These are phyloP conservation scores for Drosophila yakuba DNA, from an alignment of 1,140 invertebrate species.

Conservation along the genomic window DNA sequence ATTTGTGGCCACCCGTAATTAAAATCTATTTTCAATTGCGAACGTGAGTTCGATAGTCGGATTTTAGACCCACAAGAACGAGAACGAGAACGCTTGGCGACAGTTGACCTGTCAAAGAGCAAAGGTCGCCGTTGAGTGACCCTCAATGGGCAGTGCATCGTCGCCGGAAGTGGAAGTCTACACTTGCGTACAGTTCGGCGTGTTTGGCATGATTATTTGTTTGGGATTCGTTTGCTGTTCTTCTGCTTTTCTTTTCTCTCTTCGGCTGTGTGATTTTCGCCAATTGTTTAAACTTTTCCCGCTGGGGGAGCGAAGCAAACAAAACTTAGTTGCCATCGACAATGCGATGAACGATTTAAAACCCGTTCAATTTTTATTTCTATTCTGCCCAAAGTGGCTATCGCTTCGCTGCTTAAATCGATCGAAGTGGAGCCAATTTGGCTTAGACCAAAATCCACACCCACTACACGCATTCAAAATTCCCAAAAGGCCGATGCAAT, in stretches of 20 bases:
- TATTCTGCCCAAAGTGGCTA: constrained; percentile 13
- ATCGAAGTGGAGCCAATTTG: constrained; percentile 66
- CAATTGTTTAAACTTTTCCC: constrained; percentile 60
- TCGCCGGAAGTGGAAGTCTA: constrained; percentile 60
- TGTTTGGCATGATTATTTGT: constrained; percentile 54
- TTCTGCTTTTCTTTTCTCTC: constrained; percentile 1
- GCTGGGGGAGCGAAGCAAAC: constrained; percentile 36
- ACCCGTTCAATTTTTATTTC: constrained; percentile 32
- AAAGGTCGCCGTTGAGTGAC: constrained; percentile 62
- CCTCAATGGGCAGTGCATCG: constrained; percentile 57
- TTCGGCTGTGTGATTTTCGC: constrained; percentile 17
- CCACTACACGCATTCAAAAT: constrained; percentile 31
- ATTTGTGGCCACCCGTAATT: constrained; percentile 46
- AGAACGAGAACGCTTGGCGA: constrained; percentile 40
- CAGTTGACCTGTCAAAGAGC: constrained; percentile 50
- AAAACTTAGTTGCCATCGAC: constrained; percentile 43
- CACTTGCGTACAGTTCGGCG: constrained; percentile 22
- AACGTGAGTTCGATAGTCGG: constrained; percentile 22
- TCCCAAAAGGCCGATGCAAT: constrained; percentile 48
- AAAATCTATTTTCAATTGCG: constrained; percentile 52
- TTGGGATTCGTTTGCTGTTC: constrained; percentile 36
- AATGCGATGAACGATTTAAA: constrained; percentile 49
- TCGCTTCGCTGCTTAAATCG: constrained; percentile 66
- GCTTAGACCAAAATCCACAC: constrained; percentile 60
- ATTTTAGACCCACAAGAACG: constrained; percentile 30